Evolutionary conservation across 2,113 vertebrate genomes (phyloP).

Genomic region (Corydoras sp.): DNA sequence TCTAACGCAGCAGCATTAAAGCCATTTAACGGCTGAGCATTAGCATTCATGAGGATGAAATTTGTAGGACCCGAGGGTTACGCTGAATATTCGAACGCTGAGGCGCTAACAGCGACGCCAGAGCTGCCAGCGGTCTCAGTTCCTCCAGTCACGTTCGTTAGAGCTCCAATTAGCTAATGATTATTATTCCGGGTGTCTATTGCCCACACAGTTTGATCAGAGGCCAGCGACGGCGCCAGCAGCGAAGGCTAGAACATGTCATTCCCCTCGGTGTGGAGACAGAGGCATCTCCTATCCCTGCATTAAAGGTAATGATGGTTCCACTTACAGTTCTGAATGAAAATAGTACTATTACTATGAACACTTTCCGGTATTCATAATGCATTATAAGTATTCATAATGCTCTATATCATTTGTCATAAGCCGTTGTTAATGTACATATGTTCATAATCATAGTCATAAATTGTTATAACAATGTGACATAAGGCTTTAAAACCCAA

Average conservation of each 20-base stretch:
- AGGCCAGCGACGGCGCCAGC: background rate
- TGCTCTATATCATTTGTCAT: too few relatives aligned
- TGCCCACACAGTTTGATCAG: background rate
- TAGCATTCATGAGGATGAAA: background rate
- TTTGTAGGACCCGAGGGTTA: background rate
- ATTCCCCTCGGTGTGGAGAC: too few relatives aligned
- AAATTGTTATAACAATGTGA: too few relatives aligned
- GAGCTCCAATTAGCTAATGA: conserved; percentile 29
- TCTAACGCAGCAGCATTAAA: background rate
- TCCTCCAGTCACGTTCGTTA: background rate
- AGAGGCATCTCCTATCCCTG: too few relatives aligned
- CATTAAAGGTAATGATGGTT: too few relatives aligned
- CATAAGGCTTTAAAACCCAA: too few relatives aligned
- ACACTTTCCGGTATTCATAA: too few relatives aligned
- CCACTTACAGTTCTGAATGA: too few relatives aligned
- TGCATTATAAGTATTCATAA: too few relatives aligned
- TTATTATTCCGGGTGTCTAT: background rate
- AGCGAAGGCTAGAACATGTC: background rate
- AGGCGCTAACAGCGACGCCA: conserved; percentile 7
- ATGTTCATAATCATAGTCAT: too few relatives aligned
- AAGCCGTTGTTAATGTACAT: too few relatives aligned
- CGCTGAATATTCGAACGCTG: background rate
- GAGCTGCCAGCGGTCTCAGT: conserved; percentile 10
- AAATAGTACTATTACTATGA: too few relatives aligned
- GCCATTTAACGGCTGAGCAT: background rate